Conservation (phyloP, 2,113 vertebrate species). For the Scolopax mira region DNA sequence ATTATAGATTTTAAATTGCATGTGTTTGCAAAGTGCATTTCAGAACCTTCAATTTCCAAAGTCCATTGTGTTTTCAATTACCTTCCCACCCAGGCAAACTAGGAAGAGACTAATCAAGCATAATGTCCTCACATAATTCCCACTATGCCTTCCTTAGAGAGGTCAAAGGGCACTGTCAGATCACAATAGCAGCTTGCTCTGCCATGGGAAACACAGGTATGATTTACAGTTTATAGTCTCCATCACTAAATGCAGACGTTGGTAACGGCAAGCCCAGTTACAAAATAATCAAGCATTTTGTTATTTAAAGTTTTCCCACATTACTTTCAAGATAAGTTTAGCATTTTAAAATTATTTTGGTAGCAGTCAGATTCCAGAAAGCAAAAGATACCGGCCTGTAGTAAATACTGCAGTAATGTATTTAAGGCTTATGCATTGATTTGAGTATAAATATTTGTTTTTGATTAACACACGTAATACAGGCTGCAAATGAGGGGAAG, state of each 20-base stretch:
- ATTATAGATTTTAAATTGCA: conserved; percentile 58
- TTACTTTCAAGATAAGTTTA: background rate
- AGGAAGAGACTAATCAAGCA: conserved; percentile 58
- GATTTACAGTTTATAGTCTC: conserved; percentile 56
- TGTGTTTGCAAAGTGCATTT: conserved; percentile 45
- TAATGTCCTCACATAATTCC: conserved; percentile 55
- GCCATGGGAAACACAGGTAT: conserved; percentile 41
- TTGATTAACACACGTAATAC: background rate
- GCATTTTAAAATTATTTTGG: background rate
- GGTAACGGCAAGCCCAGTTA: conserved; percentile 27
- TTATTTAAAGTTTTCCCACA: conserved; percentile 8
- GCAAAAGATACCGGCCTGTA: background rate
- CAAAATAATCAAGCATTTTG: conserved; percentile 20
- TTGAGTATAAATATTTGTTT: background rate
- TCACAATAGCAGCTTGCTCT: background rate
- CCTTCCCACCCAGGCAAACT: conserved; percentile 57
- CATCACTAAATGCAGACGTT: conserved; percentile 38
- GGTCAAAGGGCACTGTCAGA: conserved; percentile 25
- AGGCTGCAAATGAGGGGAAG: background rate
- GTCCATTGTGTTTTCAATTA: conserved; percentile 67
- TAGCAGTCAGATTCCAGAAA: background rate
- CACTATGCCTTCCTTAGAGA: conserved; percentile 15
- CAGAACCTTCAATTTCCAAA: conserved; percentile 41
- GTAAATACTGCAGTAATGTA: background rate
- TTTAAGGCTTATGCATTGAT: background rate